Evolutionary conservation across 2,888 invertebrate species (phyloP).

Genomic region (Bursaphelenchus okinawaensis): DNA sequence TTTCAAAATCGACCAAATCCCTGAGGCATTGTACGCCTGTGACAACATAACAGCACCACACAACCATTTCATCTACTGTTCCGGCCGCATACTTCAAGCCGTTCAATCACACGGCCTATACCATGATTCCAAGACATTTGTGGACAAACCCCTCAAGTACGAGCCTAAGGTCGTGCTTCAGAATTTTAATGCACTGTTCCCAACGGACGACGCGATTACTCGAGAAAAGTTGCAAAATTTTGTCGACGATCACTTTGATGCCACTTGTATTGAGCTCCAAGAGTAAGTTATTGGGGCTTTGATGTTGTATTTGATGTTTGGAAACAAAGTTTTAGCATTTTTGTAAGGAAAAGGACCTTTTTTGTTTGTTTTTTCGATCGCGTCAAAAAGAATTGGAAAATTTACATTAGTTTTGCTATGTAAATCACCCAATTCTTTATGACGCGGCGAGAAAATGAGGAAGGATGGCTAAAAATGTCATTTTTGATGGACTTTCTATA

Average conservation of each 20-base stretch:
- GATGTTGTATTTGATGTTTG: no score
- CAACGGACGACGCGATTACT: conserved; percentile 25
- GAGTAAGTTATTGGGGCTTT: no score
- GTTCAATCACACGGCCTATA: conserved; percentile 41
- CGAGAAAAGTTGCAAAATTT: conserved; percentile 31
- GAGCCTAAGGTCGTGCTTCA: conserved; percentile 13
- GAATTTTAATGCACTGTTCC: conserved; percentile 30
- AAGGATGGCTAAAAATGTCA: no score
- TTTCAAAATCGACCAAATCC: conserved; percentile 63
- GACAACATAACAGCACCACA: conserved; percentile 44
- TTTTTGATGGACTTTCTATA: no score
- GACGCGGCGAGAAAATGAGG: no score
- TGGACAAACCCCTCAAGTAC: conserved; percentile 24
- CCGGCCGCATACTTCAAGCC: conserved; percentile 42
- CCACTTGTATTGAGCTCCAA: conserved; percentile 41
- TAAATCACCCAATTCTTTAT: no score
- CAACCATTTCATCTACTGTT: conserved; percentile 42
- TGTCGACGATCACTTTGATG: conserved; percentile 43
- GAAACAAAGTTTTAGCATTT: no score
- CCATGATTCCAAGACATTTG: conserved; percentile 31
- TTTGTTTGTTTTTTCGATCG: no score
- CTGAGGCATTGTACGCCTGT: conserved; percentile 62
- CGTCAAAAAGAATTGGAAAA: no score
- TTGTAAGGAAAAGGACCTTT: no score
- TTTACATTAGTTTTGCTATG: no score